Percentiles rank a stretch among this genome's conserved stretches.
Conservation (phyloP, 2,797 vertebrate genomes). For the Gambelia wislizenii region DNA sequence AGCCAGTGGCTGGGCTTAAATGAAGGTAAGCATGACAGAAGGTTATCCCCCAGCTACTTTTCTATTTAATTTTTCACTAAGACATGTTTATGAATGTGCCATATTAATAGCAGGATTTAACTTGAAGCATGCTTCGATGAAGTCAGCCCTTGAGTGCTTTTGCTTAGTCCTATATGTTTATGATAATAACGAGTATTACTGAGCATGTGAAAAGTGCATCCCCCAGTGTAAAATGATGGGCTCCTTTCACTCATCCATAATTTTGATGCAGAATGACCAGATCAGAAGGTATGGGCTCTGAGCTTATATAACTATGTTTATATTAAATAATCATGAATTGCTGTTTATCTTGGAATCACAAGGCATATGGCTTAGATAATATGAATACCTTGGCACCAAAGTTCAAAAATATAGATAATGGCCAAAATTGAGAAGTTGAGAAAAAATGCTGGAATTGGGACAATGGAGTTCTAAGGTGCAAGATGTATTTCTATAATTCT, state of each 20-base stretch:
- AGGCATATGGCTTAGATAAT: background rate
- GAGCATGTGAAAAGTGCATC: background rate
- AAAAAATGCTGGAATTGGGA: background rate
- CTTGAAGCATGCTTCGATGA: background rate
- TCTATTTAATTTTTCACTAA: background rate
- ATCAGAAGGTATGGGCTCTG: background rate
- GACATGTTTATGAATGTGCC: slow-evolving; percentile 7
- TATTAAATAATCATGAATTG: background rate
- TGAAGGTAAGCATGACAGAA: background rate
- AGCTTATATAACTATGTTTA: background rate
- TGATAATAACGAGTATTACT: background rate
- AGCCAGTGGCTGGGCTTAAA: slow-evolving; percentile 23
- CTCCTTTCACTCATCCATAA: background rate
- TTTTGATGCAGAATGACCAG: background rate
- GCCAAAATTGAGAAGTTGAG: background rate
- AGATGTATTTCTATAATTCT: background rate
- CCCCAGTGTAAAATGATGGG: background rate
- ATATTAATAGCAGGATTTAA: slow-evolving; percentile 13
- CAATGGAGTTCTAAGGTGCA: background rate
- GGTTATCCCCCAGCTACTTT: background rate
- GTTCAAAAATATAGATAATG: background rate
- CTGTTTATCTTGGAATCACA: too few relatives aligned
- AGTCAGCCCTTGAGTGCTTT: background rate
- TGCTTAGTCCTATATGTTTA: background rate
- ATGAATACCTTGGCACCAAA: background rate